These are phyloP conservation scores for Macrocentrus cingulum DNA, from an alignment of 1,140 invertebrate genomes.

Conservation along the genomic window DNA sequence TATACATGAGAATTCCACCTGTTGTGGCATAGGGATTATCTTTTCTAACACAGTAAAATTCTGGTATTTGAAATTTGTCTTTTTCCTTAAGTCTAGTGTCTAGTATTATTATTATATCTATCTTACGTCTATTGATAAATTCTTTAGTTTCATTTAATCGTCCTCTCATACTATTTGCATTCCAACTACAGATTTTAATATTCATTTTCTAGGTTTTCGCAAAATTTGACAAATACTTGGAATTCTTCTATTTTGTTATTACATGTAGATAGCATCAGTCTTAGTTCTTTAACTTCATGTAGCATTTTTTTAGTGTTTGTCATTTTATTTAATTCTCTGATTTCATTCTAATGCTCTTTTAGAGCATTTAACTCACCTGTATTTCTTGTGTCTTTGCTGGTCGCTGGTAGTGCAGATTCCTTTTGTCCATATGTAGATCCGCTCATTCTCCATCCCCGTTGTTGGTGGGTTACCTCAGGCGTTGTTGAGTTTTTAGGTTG, in stretches of 20 bases:
- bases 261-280: neutral
- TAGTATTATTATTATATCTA: conserved; percentile 29
- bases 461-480: no score
- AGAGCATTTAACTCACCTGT: neutral
- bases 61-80: no score
- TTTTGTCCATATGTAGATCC: no score
- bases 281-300: neutral
- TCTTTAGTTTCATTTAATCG: conserved; percentile 30
- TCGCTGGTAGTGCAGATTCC: no score
- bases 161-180: conserved; percentile 25
- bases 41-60: no score
- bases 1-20: no score
- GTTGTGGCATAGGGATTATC: no score
- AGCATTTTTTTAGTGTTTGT: conserved; percentile 8
- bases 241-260: conserved; percentile 1
- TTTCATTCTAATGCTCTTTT: neutral
- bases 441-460: no score
- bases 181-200: conserved; percentile 25
- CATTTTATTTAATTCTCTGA: conserved; percentile 3
- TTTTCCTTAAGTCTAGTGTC: no score
- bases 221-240: conserved; percentile 5
- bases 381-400: no score
- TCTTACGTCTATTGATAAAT: conserved; percentile 21
- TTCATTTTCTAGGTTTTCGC: neutral
- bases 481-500: no score